Base-by-base conservation (phyloP, 2,888 invertebrate genomes). In the Lordiphosa andalusiaca region DNA sequence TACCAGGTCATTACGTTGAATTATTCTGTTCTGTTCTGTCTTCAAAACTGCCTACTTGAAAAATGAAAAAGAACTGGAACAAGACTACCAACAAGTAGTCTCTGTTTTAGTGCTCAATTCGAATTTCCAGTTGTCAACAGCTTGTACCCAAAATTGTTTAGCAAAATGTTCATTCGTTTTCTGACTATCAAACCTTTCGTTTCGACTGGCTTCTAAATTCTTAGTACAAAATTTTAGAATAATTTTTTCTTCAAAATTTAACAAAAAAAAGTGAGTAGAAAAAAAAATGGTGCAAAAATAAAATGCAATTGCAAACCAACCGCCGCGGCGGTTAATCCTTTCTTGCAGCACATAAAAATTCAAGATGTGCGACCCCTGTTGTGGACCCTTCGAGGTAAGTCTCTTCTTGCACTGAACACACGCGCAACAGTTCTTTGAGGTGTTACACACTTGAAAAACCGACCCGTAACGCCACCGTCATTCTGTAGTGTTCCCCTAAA, bases 331-430 rank as follows among this genome's bases (percentile, higher is more conserved):
- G 10, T 48, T 53, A 12, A 36, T 49, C n/a, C 46, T 2, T 35
- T 13, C 5, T 51, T 69, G 50, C 38, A 83, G 78, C 71, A 63
- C 39, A 38, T 56, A 49, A 49, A 67, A 55, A 46, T 54, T 53
- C 49, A 68, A 57, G 73, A 87, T 87, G 87, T 87, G 87, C 57
- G 88, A 86, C 69, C 88, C 88, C 13, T 88, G 88, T 53, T 83
- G 88, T 61, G 87, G 87, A 73, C 87, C 89, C 41, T 86, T 86
- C 56, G 87, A 87, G 86, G 88, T 88, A 67, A 84, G 85, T 82
- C 21, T 16, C 2, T 5, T 10, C 2, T 7, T 10, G 23, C 7
- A 7, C 25, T 6, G 6, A 7, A 33, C 44, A 12, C 10, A 10
- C 33, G 6, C 5, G 19, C n/a, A 6, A 23, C 44, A 12, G 7